Evolutionary conservation across 1,140 invertebrate species (phyloP), one percentile per base, ranked within the genome.

Genomic region (Babylonia areolata): DNA sequence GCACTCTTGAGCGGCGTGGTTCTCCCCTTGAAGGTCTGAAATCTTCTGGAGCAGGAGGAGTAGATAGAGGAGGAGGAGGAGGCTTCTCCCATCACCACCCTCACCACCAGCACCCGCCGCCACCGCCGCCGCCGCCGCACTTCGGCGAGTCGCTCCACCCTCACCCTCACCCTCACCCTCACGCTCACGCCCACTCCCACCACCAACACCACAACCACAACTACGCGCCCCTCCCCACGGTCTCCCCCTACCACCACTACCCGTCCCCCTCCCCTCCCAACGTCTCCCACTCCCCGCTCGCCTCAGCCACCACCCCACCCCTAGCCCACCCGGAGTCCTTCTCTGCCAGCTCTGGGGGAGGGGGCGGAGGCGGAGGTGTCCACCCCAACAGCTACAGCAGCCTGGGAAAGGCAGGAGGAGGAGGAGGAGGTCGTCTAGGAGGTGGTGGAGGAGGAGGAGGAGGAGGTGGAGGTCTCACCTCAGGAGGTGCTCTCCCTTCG

Each of bases 231-330:
- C 2, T 2, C 46, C 46, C 46, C 46, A 51, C 46, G 15, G 46
- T 17, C 17, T 64, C 58, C 58, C 58, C 58, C 28, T 64, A 64
- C 58, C 58, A 64, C 28, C 58, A 64, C 58, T 64, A 23, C 58
- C 58, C 58, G 5, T 37, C 88, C 89, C 17, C 89, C 87, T 78
- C 54, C 88, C n/a, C 89, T 87, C 82, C 86, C 87, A 58, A 79
- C 85, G 39, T 46, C n/a, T 79, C n/a, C n/a, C n/a, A n/a, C n/a
- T n/a, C n/a, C n/a, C n/a, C n/a, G n/a, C n/a, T n/a, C 20, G 35
- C 39, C 28, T 64, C 58, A 28, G 58, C 28, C 58, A 12, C 28
- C 12, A 64, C 58, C 28, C 58, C 58, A 6, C 58, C 58, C 58
- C 15, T 64, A 5, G 58, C 58, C 58, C 58, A 64, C 58, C 58